phyloP scores from a whole-genome alignment of 2,797 vertebrate species.

The Chaetophractus vellerosus region DNA sequence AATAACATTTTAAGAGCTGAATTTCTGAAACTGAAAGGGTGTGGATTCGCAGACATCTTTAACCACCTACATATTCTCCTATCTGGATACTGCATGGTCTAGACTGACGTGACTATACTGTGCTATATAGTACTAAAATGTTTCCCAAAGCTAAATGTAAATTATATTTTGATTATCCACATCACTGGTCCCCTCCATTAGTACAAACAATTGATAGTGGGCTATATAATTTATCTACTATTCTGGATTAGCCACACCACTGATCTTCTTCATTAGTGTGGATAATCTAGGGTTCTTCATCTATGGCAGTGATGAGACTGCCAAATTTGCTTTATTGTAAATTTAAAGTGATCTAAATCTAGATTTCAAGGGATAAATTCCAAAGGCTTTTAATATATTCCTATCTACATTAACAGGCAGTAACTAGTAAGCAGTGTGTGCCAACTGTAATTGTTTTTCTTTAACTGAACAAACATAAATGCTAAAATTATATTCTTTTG shows the following conservation, averaged over 20 bases:
- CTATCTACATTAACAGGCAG: conserved; percentile 69
- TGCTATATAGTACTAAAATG: conserved; percentile 51
- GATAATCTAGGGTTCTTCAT: conserved; percentile 78
- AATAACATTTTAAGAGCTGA: neutral
- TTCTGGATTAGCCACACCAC: conserved; percentile 83
- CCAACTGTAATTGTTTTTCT: conserved; percentile 74
- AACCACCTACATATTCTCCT: neutral
- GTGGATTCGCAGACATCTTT: neutral
- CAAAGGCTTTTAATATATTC: conserved; percentile 72
- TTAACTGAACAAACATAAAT: conserved; percentile 78
- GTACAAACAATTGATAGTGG: conserved; percentile 79
- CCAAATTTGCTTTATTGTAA: conserved; percentile 77
- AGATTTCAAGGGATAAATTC: conserved; percentile 80
- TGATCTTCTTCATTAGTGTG: conserved; percentile 83
- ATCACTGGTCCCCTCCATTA: conserved; percentile 81
- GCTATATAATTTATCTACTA: conserved; percentile 79
- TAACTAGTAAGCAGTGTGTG: conserved; percentile 65
- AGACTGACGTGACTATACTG: conserved; percentile 30
- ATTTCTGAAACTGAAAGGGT: conserved; percentile 43
- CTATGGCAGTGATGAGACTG: conserved; percentile 66
- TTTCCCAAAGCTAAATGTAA: conserved; percentile 79
- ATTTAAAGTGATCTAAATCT: conserved; percentile 79
- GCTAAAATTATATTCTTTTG: conserved; percentile 53
- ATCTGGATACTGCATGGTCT: conserved; percentile 41
- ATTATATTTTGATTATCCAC: conserved; percentile 84